Evolutionary conservation across 2,888 invertebrate genomes (phyloP).

Genomic region (Chesias legatella): DNA sequence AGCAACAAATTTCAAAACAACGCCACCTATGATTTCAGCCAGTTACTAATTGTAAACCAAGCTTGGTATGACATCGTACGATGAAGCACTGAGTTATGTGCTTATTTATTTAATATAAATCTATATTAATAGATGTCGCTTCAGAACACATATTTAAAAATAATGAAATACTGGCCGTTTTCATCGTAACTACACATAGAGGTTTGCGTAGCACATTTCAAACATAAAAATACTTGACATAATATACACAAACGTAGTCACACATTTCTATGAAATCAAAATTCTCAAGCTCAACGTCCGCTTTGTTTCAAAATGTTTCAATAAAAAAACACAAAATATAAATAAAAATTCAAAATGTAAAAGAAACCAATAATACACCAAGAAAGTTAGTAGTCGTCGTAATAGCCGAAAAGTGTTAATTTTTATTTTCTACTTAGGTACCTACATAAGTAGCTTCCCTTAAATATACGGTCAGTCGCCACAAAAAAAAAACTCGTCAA

Average conservation of each 20-base stretch:
- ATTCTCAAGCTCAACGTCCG: slow-evolving; percentile 11
- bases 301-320: slow-evolving; percentile 20
- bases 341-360: slow-evolving; percentile 13
- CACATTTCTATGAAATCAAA: slow-evolving; percentile 10
- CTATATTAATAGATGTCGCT: slow-evolving; percentile 1
- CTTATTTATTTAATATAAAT: neutral
- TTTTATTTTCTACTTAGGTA: neutral
- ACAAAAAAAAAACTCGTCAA: too few species aligned
- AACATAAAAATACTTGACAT: too few species aligned
- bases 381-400: slow-evolving; percentile 3
- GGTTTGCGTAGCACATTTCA: too few species aligned
- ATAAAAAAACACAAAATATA: slow-evolving; percentile 14
- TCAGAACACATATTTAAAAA: too few species aligned
- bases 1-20: too few species aligned
- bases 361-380: slow-evolving; percentile 7
- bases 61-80: too few species aligned
- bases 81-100: neutral
- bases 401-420: slow-evolving; percentile 1
- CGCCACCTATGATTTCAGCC: too few species aligned
- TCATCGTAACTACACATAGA: too few species aligned
- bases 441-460: neutral
- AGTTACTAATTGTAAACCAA: too few species aligned
- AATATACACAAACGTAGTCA: too few species aligned
- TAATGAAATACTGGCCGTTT: too few species aligned
- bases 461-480: too few species aligned